Base-by-base conservation (phyloP, 35 echinoderm and acorn worm genomes). In the Lytechinus variegatus region DNA sequence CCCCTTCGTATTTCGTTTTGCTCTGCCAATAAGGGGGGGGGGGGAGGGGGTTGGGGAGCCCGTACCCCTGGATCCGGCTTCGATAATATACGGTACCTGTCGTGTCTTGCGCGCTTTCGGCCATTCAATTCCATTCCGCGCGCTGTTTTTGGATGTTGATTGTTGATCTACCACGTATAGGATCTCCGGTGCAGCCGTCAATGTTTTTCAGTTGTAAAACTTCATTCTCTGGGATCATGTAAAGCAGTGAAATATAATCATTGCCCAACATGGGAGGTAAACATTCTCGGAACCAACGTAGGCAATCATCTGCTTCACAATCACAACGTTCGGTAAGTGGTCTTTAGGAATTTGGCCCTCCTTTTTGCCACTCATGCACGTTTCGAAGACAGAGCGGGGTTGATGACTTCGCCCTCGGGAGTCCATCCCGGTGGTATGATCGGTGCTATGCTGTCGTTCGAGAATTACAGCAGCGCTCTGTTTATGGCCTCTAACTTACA, bases 201-300 rank as follows among this genome's bases (percentile, higher is more conserved):
- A 44, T 44, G 33, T 44, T 44, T 44, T 79, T 79, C 19, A 21
- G 16, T 79, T 79, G 66, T 52, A 33, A 88, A 90, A 44, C 29
- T 44, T 33, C 9, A 19, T 14, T 54, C 13, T 90, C 52, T 54
- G 16, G 29, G 53, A 93, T 93, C 92, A 93, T 93, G 92, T 28
- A 57, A 54, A 54, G 24, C 52, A 53, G 54, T 55, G 33, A 44
- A 44, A 93, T 55, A 28, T 44, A 27, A 57, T 10, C 21, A 55
- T 57, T 13, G 56, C 92, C 92, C 52, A 93, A 93, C 55, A 93
- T 93, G 92, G 92, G 92, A 93, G 52, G 28, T 55, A 54, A 57
- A 57, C 92, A 93, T 93, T 93, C 92, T 93, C 28, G 92, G 92
- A 93, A 55, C 53, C 92, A 93, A 93, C 92, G 92, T 27, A 93